A percentile compares a stretch with the other conserved stretches of the same genome.
These are phyloP conservation scores for Campylomormyrus tamandua DNA, from an alignment of 2,113 vertebrate species.

Conservation along the genomic window DNA sequence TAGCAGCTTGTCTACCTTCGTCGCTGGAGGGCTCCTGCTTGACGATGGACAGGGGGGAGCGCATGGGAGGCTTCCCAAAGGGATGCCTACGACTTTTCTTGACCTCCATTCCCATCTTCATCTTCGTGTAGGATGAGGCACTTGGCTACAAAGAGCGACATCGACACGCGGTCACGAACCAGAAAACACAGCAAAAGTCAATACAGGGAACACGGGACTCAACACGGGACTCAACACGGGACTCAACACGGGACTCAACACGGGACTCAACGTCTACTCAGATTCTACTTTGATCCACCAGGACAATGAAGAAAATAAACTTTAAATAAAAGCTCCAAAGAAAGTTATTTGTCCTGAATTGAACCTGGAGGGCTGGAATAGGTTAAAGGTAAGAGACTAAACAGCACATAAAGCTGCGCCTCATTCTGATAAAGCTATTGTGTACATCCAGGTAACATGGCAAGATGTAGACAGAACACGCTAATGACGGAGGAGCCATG, in stretches of 20 bases:
- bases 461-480: not conserved
- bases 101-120: slow-evolving; percentile 82
- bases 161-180: not conserved
- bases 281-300: not conserved
- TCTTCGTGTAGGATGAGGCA: slow-evolving; percentile 62
- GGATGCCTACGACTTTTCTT: slow-evolving; percentile 93
- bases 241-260: not conserved
- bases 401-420: not conserved
- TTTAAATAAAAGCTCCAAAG: not conserved
- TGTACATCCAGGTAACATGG: not conserved
- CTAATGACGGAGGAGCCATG: too few relatives aligned
- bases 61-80: slow-evolving; percentile 78
- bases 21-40: slow-evolving; percentile 83
- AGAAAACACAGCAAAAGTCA: not conserved
- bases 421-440: not conserved
- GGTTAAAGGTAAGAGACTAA: not conserved
- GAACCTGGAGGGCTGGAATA: not conserved
- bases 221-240: not conserved
- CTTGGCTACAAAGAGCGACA: slow-evolving; percentile 44
- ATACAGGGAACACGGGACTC: not conserved
- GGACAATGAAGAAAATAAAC: not conserved
- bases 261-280: not conserved
- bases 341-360: not conserved
- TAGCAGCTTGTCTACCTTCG: slow-evolving; percentile 64
- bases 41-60: slow-evolving; percentile 80